phyloP scores from a whole-genome alignment of 2,113 vertebrate species.

The Hassar affinis region DNA sequence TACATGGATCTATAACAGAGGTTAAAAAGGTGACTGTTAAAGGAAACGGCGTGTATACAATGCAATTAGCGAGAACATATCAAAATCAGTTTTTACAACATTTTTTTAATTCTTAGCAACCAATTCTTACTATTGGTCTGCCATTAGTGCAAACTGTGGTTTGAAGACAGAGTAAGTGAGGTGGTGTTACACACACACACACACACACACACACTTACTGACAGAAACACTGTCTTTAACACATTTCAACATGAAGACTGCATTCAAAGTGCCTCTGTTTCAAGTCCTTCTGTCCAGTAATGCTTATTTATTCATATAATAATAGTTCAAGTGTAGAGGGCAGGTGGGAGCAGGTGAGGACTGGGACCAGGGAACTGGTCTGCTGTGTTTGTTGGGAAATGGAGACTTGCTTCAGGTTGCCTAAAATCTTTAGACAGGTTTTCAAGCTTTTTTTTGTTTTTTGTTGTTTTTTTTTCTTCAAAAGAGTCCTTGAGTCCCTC shows the following conservation, averaged over 20 bases:
- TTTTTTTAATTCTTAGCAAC: conserved; percentile 79
- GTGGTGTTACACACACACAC: conserved; percentile 54
- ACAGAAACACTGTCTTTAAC: conserved; percentile 65
- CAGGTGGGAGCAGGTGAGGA: conserved; percentile 67
- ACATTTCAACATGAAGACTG: conserved; percentile 69
- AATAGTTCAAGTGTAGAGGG: conserved; percentile 87
- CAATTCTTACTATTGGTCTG: conserved; percentile 85
- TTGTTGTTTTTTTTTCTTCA: conserved; percentile 26
- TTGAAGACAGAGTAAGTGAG: conserved; percentile 76
- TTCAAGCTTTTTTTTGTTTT: conserved; percentile 46
- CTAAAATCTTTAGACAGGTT: conserved; percentile 42
- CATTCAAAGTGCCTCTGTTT: conserved; percentile 76
- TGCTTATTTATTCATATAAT: conserved; percentile 72
- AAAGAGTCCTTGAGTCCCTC: conserved; percentile 64
- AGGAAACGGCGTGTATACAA: conserved; percentile 90
- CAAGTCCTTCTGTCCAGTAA: conserved; percentile 79
- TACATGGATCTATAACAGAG: conserved; percentile 82
- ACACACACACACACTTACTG: conserved; percentile 59
- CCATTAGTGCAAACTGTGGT: conserved; percentile 87
- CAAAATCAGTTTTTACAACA: conserved; percentile 89
- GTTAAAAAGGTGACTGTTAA: conserved; percentile 88
- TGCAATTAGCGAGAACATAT: conserved; percentile 89
- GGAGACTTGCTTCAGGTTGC: conserved; percentile 53
- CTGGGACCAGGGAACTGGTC: conserved; percentile 64
- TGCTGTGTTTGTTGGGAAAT: conserved; percentile 52